phyloP scores from a whole-genome alignment of 2,797 vertebrate species.

The Crenichthys baileyi region DNA sequence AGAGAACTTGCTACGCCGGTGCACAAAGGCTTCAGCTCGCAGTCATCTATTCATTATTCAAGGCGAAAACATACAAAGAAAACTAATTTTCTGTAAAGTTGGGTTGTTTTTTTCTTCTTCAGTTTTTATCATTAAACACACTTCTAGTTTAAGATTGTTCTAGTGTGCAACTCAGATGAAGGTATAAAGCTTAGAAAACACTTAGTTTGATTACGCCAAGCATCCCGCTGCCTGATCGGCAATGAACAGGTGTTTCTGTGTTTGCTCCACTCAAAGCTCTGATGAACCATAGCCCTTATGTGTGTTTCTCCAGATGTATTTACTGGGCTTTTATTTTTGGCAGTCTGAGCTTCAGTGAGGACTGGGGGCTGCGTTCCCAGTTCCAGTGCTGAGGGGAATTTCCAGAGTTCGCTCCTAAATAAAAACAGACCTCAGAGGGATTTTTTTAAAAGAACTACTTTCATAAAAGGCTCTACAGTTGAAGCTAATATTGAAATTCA shows the following conservation, averaged over 20 bases:
- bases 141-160: background rate
- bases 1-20: background rate
- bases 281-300: background rate
- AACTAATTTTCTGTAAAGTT: background rate
- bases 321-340: conserved; percentile 16
- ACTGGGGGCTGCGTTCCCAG: conserved; percentile 13
- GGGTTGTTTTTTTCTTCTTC: background rate
- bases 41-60: background rate
- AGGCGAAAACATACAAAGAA: background rate
- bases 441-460: conserved; percentile 8
- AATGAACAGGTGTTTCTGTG: background rate
- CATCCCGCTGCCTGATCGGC: background rate
- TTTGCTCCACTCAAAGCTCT: background rate
- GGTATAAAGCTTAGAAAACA: background rate
- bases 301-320: conserved; percentile 15
- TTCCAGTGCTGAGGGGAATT: conserved; percentile 34
- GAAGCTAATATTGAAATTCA: background rate
- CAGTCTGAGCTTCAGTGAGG: background rate
- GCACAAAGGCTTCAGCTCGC: background rate
- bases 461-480: background rate
- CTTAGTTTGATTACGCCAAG: background rate
- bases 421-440: conserved; percentile 8
- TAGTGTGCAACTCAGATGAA: background rate
- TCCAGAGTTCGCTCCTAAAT: conserved; percentile 29
- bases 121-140: background rate